Conservation (phyloP, 2,888 invertebrate species). For the Lumbricus terrestris region DNA sequence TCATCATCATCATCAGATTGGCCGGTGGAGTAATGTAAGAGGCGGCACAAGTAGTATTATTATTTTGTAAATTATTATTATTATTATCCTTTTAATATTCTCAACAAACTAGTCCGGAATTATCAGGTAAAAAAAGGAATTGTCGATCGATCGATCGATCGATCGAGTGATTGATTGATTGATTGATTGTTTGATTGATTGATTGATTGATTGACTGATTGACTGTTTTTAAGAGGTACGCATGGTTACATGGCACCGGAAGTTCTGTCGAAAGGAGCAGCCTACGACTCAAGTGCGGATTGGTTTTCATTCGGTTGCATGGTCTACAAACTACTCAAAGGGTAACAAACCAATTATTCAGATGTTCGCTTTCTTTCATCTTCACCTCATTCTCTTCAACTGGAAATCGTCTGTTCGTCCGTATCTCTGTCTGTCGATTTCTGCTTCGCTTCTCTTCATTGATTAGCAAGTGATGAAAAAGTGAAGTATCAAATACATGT, state of each 20-base stretch:
- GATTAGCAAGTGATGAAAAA: too few species aligned
- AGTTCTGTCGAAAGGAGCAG: slow-evolving; percentile 94
- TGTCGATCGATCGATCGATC: background rate
- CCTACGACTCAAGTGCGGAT: slow-evolving; percentile 98
- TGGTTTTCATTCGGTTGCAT: slow-evolving; percentile 99
- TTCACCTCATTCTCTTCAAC: background rate
- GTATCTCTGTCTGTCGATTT: background rate
- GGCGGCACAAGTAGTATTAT: too few species aligned
- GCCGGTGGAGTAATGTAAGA: too few species aligned
- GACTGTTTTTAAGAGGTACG: slow-evolving; percentile 74
- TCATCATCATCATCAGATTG: too few species aligned
- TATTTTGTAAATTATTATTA: too few species aligned
- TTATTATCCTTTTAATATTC: too few species aligned
- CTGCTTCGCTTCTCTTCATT: background rate
- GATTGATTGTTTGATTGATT: background rate
- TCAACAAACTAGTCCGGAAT: too few species aligned
- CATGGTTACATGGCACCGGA: slow-evolving; percentile 99
- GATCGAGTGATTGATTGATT: background rate
- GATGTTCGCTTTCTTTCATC: too few species aligned
- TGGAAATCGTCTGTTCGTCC: background rate
- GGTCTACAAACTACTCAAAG: slow-evolving; percentile 97
- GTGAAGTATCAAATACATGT: too few species aligned
- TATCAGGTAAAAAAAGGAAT: too few species aligned
- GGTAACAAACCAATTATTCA: slow-evolving; percentile 59
- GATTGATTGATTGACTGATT: background rate